A percentile compares a stretch with the other conserved stretches of the same genome.
phyloP scores from a whole-genome alignment of 2,113 vertebrate genomes.

The Trachemys scripta region DNA sequence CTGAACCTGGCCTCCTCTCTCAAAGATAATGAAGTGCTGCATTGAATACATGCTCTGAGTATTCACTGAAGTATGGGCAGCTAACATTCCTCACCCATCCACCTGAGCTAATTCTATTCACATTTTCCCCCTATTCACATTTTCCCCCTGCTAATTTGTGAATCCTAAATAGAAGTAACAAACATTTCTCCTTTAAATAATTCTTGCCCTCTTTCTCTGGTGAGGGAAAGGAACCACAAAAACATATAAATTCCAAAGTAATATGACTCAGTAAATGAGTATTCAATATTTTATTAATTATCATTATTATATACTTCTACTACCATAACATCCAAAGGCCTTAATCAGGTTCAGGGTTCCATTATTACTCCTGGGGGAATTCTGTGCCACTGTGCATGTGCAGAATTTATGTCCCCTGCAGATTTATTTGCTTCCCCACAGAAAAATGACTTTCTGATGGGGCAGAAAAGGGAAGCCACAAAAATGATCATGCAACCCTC shows the following conservation, averaged over 20 bases:
- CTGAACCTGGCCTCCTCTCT: not conserved
- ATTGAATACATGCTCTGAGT: not conserved
- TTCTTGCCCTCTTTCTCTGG: not conserved
- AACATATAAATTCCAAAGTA: not conserved
- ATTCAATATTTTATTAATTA: not conserved
- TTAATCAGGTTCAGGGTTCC: not conserved
- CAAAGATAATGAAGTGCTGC: not conserved
- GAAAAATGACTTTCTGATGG: too few species aligned
- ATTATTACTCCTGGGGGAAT: not conserved
- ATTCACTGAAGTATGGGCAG: not conserved
- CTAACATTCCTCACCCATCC: not conserved
- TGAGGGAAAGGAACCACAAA: not conserved
- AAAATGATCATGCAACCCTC: too few species aligned
- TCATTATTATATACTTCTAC: not conserved
- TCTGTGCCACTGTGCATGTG: too few species aligned
- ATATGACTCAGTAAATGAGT: not conserved
- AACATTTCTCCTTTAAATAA: constrained; percentile 22
- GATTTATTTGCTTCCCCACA: too few species aligned
- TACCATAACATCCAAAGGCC: not conserved
- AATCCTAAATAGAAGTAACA: not conserved
- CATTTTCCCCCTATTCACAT: not conserved
- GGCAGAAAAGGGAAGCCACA: too few species aligned
- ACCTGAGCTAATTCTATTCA: not conserved
- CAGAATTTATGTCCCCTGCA: too few species aligned
- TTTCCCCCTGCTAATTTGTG: not conserved